Percentiles rank a stretch among this genome's conserved stretches.
Evolutionary conservation across 92 coral and sea anemone genomes (phyloP).

Genomic region (Porites rus): DNA sequence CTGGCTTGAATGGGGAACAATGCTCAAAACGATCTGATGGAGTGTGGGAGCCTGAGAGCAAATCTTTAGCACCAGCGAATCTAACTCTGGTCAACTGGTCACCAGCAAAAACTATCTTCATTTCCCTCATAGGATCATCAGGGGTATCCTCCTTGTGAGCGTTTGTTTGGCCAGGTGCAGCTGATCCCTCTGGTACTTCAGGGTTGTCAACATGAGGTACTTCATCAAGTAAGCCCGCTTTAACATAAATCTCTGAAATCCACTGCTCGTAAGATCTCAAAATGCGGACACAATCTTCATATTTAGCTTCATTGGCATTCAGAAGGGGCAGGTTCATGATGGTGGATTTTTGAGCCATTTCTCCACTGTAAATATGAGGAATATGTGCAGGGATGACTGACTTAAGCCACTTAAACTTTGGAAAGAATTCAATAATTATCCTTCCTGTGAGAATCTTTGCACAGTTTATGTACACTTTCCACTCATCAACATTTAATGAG

Average conservation of each 20-base stretch:
- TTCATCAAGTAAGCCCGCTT: constrained; percentile 66
- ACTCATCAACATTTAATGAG: constrained; percentile 50
- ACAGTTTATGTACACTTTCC: constrained; percentile 54
- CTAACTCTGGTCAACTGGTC: constrained; percentile 63
- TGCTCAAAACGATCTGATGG: constrained; percentile 62
- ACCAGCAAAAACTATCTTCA: constrained; percentile 56
- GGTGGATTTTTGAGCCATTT: constrained; percentile 70
- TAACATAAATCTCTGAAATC: constrained; percentile 59
- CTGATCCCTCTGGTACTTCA: constrained; percentile 57
- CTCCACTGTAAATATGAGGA: constrained; percentile 59
- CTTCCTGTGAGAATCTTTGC: constrained; percentile 56
- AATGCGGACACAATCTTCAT: constrained; percentile 69
- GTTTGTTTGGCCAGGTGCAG: constrained; percentile 68
- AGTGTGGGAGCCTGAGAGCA: constrained; percentile 77
- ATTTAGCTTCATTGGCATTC: constrained; percentile 70
- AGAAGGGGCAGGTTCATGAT: constrained; percentile 61
- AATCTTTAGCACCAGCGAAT: constrained; percentile 73
- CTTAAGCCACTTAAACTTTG: constrained; percentile 61
- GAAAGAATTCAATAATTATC: constrained; percentile 55
- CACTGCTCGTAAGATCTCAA: constrained; percentile 56
- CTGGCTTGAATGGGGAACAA: constrained; percentile 74
- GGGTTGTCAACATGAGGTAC: constrained; percentile 55
- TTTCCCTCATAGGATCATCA: constrained; percentile 72
- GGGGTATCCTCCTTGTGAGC: constrained; percentile 61
- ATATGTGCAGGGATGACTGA: constrained; percentile 51